phyloP scores from a whole-genome alignment of 2,797 vertebrate species.

The Xenentodon cancila region DNA sequence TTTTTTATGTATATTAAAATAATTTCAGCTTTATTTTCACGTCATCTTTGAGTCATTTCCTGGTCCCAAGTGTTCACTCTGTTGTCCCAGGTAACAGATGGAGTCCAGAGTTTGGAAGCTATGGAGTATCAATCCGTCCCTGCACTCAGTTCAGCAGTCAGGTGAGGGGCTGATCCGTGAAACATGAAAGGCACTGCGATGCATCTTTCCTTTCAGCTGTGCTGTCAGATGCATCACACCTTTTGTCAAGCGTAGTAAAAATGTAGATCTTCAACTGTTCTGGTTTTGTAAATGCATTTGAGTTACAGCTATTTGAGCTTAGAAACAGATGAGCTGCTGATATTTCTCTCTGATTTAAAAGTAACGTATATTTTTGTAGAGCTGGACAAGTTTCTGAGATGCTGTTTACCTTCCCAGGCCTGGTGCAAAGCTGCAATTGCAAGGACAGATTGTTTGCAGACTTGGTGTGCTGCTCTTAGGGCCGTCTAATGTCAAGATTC shows the following conservation, averaged over 20 bases:
- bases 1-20: not conserved
- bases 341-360: not conserved
- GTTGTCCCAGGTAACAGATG: conserved; percentile 89
- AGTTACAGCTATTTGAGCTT: not conserved
- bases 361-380: not conserved
- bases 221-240: not conserved
- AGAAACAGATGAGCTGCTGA: too few relatives aligned
- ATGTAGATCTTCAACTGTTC: not conserved
- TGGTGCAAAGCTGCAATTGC: conserved; percentile 92
- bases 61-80: conserved; percentile 15
- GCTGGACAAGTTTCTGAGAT: not conserved
- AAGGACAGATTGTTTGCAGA: conserved; percentile 86
- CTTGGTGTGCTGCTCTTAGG: conserved; percentile 92
- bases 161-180: conserved; percentile 44
- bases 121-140: conserved; percentile 93
- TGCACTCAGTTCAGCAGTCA: conserved; percentile 81
- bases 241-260: not conserved
- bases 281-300: not conserved
- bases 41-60: not conserved
- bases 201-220: not conserved
- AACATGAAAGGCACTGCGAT: not conserved
- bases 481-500: conserved; percentile 88
- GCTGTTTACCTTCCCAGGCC: conserved; percentile 68
- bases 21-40: not conserved
- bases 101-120: conserved; percentile 90